These are phyloP conservation scores for Acanthornis magna DNA, from an alignment of 2,797 vertebrate species.

Conservation along the genomic window DNA sequence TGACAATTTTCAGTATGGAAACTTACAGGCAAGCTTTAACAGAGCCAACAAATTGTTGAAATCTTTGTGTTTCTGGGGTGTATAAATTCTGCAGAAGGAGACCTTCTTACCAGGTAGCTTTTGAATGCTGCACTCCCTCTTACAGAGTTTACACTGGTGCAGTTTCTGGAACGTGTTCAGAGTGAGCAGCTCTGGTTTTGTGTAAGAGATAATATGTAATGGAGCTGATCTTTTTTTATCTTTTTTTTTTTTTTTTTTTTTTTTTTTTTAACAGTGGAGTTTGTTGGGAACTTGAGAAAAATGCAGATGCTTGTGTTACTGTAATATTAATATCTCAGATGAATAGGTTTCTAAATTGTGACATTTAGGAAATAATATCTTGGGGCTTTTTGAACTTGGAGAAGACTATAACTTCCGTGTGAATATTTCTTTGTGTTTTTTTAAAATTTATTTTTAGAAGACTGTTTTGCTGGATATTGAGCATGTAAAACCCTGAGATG, in stretches of 20 bases:
- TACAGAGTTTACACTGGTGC: not conserved
- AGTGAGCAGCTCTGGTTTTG: not conserved
- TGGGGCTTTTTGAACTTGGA: not conserved
- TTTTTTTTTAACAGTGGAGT: not conserved
- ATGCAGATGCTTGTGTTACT: not conserved
- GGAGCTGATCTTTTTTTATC: not conserved
- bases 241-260: not conserved
- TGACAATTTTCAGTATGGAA: not conserved
- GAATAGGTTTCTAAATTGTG: constrained; percentile 25
- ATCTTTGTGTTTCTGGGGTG: not conserved
- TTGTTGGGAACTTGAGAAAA: not conserved
- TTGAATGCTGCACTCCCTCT: not conserved
- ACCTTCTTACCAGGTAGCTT: not conserved
- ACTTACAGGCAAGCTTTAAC: not conserved
- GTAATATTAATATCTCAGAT: not conserved
- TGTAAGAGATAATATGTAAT: not conserved
- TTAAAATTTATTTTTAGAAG: not conserved
- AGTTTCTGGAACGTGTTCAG: not conserved
- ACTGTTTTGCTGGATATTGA: not conserved
- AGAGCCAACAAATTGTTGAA: not conserved
- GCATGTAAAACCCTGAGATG: not conserved
- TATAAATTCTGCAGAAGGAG: not conserved
- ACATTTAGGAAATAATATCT: constrained; percentile 1
- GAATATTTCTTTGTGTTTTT: not conserved
- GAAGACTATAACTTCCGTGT: not conserved